Conservation (phyloP, 2,113 vertebrate genomes). For the Ranitomeya imitator region DNA sequence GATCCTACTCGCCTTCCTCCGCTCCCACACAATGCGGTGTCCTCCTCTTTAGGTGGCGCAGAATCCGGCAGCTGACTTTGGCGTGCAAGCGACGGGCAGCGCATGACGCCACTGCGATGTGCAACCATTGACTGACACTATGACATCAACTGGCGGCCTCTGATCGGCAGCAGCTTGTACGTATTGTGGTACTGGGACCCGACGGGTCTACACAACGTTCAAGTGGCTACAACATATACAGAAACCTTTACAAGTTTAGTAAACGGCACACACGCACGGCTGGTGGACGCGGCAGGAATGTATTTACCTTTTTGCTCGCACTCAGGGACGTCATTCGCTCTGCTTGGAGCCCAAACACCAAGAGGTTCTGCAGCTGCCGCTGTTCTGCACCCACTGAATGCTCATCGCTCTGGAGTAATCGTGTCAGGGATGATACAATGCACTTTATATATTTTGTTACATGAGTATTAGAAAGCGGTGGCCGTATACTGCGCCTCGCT, state of each 20-base stretch:
- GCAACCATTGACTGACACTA: no score
- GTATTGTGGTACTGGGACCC: no score
- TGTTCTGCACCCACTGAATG: background rate
- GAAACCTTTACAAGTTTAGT: background rate
- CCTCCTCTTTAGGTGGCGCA: no score
- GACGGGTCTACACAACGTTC: no score
- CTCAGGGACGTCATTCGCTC: background rate
- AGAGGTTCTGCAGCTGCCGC: background rate
- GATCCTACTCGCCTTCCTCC: no score
- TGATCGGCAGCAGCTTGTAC: no score
- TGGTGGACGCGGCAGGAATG: background rate
- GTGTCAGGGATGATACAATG: background rate
- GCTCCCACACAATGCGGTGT: no score
- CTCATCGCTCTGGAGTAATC: background rate
- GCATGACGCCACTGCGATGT: no score
- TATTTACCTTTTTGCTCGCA: background rate
- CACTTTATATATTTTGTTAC: slow-evolving; percentile 9
- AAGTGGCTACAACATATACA: no score
- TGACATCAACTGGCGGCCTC: no score
- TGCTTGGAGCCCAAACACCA: background rate
- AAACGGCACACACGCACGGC: background rate
- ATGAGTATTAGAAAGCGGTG: background rate
- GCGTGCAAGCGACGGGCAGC: no score
- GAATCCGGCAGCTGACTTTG: no score
- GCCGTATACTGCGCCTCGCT: background rate